phyloP scores from a whole-genome alignment of 64 coral and sea anemone genomes.

The Montipora sp. region DNA sequence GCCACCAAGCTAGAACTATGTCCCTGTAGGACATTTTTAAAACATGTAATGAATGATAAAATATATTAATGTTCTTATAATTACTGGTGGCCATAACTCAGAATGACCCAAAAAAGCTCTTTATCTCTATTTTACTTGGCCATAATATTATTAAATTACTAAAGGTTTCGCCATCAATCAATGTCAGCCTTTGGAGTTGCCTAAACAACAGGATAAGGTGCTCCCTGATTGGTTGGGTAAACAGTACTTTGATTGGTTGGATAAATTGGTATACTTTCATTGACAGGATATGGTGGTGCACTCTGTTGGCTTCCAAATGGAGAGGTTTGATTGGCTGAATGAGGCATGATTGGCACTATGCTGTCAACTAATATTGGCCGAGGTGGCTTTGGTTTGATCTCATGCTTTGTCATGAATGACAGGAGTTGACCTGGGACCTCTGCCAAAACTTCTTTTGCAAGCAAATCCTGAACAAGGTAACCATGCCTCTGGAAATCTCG shows the following conservation, averaged over 20 bases:
- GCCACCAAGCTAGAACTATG: too few relatives aligned
- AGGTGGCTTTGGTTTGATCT: constrained; percentile 65
- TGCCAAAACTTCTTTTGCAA: constrained; percentile 91
- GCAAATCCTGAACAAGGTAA: constrained; percentile 69
- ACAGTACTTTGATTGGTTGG: neutral
- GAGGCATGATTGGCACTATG: constrained; percentile 22
- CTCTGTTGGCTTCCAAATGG: constrained; percentile 49
- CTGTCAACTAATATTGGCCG: constrained; percentile 40
- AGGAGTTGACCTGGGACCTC: constrained; percentile 86
- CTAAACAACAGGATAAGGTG: too few relatives aligned
- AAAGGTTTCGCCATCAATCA: too few relatives aligned
- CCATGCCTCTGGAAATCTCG: constrained; percentile 86
- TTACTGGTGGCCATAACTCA: too few relatives aligned
- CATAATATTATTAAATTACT: too few relatives aligned
- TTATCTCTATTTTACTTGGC: too few relatives aligned
- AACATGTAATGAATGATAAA: too few relatives aligned
- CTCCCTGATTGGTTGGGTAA: constrained; percentile 3
- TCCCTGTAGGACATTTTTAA: too few relatives aligned
- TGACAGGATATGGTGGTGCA: constrained; percentile 63
- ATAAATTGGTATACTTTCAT: constrained; percentile 32
- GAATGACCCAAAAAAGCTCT: too few relatives aligned
- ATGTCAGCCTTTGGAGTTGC: too few relatives aligned
- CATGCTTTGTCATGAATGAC: constrained; percentile 72
- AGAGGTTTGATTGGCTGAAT: constrained; percentile 55
- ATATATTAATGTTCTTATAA: too few relatives aligned